phyloP scores from a whole-genome alignment of 2,888 invertebrate genomes.

The Temnothorax ravouxi region DNA sequence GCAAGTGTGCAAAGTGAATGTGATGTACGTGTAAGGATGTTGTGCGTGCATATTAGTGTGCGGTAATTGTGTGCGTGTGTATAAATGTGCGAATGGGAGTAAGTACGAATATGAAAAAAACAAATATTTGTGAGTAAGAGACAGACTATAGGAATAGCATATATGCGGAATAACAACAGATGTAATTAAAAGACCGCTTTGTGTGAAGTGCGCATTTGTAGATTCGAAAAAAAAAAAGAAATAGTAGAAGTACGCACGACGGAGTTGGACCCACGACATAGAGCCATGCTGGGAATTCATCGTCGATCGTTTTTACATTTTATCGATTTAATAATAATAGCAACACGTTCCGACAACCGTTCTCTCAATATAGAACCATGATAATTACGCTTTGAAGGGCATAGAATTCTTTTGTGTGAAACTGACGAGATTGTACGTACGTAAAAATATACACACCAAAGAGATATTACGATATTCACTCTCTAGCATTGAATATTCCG shows the following conservation, averaged over 20 bases:
- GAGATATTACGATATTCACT: slow-evolving; percentile 25
- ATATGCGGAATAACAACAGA: slow-evolving; percentile 32
- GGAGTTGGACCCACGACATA: slow-evolving; percentile 52
- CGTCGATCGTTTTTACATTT: slow-evolving; percentile 59
- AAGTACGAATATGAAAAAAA: slow-evolving; percentile 21
- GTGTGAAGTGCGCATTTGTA: slow-evolving; percentile 59
- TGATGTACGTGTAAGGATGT: slow-evolving; percentile 52
- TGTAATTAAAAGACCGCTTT: slow-evolving; percentile 55
- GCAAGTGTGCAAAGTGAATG: slow-evolving; percentile 69
- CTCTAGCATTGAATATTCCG: slow-evolving; percentile 37
- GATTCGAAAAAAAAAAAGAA: slow-evolving; percentile 53
- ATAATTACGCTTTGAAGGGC: slow-evolving; percentile 48
- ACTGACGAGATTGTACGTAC: slow-evolving; percentile 22
- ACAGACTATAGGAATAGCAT: slow-evolving; percentile 23
- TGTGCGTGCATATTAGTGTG: slow-evolving; percentile 56
- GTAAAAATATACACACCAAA: slow-evolving; percentile 31
- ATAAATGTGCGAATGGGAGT: slow-evolving; percentile 20
- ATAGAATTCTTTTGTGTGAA: slow-evolving; percentile 41
- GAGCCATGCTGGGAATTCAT: slow-evolving; percentile 59
- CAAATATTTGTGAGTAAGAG: slow-evolving; percentile 37
- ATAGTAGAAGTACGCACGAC: slow-evolving; percentile 51
- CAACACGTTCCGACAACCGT: slow-evolving; percentile 46
- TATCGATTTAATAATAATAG: slow-evolving; percentile 54
- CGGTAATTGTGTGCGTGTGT: slow-evolving; percentile 54
- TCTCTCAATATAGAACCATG: slow-evolving; percentile 39